Evolutionary conservation across 2,113 vertebrate genomes (phyloP).

Genomic region (Uropsilus gracilis): DNA sequence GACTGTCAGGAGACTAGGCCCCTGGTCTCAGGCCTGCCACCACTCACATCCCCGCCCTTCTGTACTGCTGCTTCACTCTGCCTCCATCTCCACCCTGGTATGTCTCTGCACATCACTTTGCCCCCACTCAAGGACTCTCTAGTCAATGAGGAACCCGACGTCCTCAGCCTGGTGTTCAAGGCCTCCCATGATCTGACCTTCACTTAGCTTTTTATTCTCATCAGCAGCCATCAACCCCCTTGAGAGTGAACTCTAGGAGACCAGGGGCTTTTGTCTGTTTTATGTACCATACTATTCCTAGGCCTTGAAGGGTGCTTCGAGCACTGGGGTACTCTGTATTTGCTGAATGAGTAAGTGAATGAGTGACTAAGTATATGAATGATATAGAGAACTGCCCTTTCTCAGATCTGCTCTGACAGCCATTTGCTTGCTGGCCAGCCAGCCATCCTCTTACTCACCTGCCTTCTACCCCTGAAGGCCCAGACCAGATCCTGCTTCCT

Average conservation of each 20-base stretch:
- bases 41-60: fast-evolving
- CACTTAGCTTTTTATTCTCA: background rate
- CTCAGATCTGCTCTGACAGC: background rate
- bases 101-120: background rate
- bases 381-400: background rate
- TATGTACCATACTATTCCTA: background rate
- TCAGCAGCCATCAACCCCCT: background rate
- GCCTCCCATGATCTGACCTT: background rate
- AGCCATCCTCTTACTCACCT: background rate
- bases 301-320: background rate
- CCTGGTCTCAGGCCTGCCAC: background rate
- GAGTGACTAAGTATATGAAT: background rate
- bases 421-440: background rate
- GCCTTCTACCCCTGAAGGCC: background rate
- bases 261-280: background rate
- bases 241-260: too few relatives aligned
- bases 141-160: background rate
- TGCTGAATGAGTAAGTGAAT: background rate
- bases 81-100: background rate
- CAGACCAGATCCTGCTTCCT: background rate
- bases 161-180: background rate
- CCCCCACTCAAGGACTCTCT: background rate
- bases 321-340: background rate
- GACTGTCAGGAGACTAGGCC: too few relatives aligned
- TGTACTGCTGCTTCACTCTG: background rate